These are phyloP conservation scores for Chunga burmeisteri DNA, from an alignment of 2,113 vertebrate genomes.

Conservation along the genomic window DNA sequence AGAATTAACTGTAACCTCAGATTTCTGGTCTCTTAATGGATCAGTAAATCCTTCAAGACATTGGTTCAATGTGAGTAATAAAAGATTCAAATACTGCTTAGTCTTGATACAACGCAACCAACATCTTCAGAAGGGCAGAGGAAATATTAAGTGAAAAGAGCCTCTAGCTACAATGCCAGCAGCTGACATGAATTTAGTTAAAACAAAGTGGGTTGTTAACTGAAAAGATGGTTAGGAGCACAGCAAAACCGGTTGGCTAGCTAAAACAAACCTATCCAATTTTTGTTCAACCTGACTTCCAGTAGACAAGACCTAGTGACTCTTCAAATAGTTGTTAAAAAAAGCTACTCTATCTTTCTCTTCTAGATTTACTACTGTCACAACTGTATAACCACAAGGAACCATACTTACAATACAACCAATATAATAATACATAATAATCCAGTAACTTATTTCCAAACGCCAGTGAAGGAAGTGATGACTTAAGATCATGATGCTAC, in stretches of 20 bases:
- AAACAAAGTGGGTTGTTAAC: neutral
- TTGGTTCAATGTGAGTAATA: neutral
- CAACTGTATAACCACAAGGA: neutral
- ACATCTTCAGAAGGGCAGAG: neutral
- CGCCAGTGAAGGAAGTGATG: neutral
- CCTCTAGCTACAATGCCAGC: neutral
- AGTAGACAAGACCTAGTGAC: neutral
- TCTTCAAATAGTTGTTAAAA: neutral
- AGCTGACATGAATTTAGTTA: neutral
- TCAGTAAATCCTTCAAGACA: neutral
- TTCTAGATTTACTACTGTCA: neutral
- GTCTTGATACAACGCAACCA: neutral
- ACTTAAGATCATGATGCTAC: neutral
- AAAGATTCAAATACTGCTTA: neutral
- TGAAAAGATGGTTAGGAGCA: neutral
- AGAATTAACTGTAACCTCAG: neutral
- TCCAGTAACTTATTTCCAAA: neutral
- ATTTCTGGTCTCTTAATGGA: neutral
- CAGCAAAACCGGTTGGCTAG: neutral
- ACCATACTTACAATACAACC: neutral
- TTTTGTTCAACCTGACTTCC: neutral
- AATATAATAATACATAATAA: neutral
- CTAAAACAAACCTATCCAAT: neutral
- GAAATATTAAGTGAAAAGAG: neutral
- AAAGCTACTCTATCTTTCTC: neutral